These are phyloP conservation scores for Nothocercus nigrocapillus DNA, from an alignment of 2,113 vertebrate genomes.

Conservation along the genomic window DNA sequence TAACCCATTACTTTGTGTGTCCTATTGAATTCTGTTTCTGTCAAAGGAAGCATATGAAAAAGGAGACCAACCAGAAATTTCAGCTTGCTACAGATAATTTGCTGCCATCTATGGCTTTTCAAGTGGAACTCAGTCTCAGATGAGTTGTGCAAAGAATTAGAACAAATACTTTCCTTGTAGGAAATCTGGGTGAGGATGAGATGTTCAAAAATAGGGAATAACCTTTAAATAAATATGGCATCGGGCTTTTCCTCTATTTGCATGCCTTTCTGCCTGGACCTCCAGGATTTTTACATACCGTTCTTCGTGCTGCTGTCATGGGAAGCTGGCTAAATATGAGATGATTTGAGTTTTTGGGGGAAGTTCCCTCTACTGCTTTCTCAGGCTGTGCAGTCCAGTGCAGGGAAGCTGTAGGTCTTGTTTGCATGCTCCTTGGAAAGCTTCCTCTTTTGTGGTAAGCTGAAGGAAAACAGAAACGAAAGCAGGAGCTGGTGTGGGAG, in stretches of 20 bases:
- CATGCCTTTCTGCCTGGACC: background rate
- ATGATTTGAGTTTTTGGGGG: background rate
- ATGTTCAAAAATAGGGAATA: background rate
- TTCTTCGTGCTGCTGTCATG: background rate
- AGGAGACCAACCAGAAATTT: background rate
- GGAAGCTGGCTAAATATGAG: background rate
- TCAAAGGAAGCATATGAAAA: background rate
- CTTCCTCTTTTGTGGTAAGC: background rate
- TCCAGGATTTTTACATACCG: background rate
- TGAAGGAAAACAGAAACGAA: background rate
- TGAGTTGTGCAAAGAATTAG: background rate
- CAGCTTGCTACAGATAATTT: background rate
- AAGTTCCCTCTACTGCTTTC: background rate
- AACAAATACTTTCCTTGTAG: background rate
- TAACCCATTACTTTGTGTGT: background rate
- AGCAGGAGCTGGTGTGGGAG: background rate
- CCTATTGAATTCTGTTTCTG: background rate
- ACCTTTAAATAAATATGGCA: background rate
- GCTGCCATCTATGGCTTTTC: constrained; percentile 19
- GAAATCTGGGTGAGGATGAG: background rate
- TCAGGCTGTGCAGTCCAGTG: background rate
- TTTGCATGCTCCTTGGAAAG: background rate
- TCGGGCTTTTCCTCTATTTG: background rate
- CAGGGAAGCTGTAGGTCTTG: background rate
- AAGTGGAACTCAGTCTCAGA: background rate